Evolutionary conservation across 1,140 invertebrate genomes (phyloP).

Genomic region (Ylistrum balloti): DNA sequence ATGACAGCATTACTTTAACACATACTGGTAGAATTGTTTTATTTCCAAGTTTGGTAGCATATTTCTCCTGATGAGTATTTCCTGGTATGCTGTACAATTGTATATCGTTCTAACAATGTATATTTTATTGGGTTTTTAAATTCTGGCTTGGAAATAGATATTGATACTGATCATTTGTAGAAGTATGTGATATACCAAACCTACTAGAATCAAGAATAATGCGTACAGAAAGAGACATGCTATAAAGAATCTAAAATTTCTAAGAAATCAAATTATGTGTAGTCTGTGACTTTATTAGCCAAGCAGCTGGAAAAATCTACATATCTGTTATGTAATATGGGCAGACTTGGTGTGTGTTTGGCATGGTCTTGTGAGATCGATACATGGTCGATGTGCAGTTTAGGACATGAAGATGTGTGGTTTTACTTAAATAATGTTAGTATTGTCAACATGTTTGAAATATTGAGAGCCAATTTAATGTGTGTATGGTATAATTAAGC

Average conservation of each 20-base stretch:
- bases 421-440: not conserved
- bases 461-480: too few species aligned
- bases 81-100: too few species aligned
- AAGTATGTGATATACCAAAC: not conserved
- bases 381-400: not conserved
- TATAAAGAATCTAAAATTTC: not conserved
- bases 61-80: too few species aligned
- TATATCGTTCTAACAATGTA: too few species aligned
- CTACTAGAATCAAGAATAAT: not conserved
- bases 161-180: too few species aligned
- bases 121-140: too few species aligned
- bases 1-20: too few species aligned
- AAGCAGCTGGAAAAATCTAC: constrained; percentile 24
- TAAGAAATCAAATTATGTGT: constrained; percentile 15
- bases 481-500: too few species aligned
- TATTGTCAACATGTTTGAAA: not conserved
- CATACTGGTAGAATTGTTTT: too few species aligned
- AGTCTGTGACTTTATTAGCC: not conserved
- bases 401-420: not conserved
- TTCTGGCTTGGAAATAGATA: too few species aligned
- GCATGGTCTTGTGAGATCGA: not conserved
- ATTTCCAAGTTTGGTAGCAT: too few species aligned
- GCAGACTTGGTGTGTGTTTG: not conserved
- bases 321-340: constrained; percentile 22
- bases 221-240: not conserved